Evolutionary conservation across 2,113 vertebrate genomes (phyloP).

Genomic region (Petrocephalus zakoni): DNA sequence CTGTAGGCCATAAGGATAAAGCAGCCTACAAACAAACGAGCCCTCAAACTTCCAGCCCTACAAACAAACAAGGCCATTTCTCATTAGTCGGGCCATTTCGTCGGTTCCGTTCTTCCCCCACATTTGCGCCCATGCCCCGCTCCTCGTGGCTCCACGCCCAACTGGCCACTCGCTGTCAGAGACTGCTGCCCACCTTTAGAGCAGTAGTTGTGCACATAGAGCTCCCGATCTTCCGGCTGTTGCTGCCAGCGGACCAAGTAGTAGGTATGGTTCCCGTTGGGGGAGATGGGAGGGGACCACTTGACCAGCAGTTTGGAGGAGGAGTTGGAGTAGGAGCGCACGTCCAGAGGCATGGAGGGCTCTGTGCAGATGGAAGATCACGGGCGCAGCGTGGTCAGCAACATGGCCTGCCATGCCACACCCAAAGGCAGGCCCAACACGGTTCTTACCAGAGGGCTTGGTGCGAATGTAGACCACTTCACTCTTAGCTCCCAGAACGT

Average conservation of each 20-base stretch:
- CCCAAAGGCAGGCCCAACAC: background rate
- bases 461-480: constrained; percentile 93
- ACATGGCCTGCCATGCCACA: background rate
- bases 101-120: background rate
- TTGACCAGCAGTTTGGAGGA: constrained; percentile 87
- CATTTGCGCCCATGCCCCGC: background rate
- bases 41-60: no score
- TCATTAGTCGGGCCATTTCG: background rate
- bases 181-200: constrained; percentile 73
- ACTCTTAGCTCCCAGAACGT: constrained; percentile 85
- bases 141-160: background rate
- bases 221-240: constrained; percentile 83
- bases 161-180: background rate
- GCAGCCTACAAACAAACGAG: background rate
- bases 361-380: constrained; percentile 49
- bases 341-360: constrained; percentile 86
- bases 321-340: constrained; percentile 86
- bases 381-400: background rate
- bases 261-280: constrained; percentile 89
- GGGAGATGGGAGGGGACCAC: constrained; percentile 84
- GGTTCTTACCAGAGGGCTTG: constrained; percentile 77
- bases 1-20: no score
- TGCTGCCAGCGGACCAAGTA: constrained; percentile 95
- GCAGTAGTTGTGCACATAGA: constrained; percentile 95
- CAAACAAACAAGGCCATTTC: no score